Evolutionary conservation across 2,888 invertebrate genomes (phyloP).

Genomic region (Trachelus stipa): DNA sequence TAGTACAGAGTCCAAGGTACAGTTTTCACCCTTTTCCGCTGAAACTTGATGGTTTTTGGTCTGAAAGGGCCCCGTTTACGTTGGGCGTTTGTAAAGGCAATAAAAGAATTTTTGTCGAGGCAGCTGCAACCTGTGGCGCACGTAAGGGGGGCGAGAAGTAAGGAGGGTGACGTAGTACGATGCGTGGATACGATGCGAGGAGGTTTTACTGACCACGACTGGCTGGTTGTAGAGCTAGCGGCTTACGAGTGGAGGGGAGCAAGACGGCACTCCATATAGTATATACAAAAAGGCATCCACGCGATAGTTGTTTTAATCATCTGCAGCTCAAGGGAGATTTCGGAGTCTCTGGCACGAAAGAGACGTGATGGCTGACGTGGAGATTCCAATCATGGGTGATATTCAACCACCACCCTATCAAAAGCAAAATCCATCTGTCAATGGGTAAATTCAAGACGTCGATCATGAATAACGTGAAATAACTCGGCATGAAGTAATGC

Average conservation of each 20-base stretch:
- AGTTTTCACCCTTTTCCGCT: neutral
- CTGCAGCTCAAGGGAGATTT: neutral
- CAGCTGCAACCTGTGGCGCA: conserved; percentile 50
- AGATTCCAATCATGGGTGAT: conserved; percentile 54
- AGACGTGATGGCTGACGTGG: conserved; percentile 46
- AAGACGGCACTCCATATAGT: neutral
- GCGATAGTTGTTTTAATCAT: neutral
- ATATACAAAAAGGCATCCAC: neutral
- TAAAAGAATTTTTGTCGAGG: conserved; percentile 50
- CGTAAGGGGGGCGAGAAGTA: conserved; percentile 22
- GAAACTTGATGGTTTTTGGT: conserved; percentile 10
- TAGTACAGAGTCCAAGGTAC: neutral
- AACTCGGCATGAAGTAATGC: neutral
- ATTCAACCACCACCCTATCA: conserved; percentile 43
- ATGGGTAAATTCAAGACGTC: conserved; percentile 36
- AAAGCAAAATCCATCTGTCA: conserved; percentile 31
- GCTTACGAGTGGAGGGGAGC: neutral
- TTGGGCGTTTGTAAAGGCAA: conserved; percentile 27
- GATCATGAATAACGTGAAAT: neutral
- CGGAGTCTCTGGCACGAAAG: neutral
- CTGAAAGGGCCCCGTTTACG: conserved; percentile 3
- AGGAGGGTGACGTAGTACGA: conserved; percentile 23
- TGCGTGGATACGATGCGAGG: neutral
- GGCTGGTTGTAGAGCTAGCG: neutral
- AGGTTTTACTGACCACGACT: neutral